These are phyloP conservation scores for Crocidura indochinensis DNA, from an alignment of 2,797 vertebrate species.

Conservation along the genomic window DNA sequence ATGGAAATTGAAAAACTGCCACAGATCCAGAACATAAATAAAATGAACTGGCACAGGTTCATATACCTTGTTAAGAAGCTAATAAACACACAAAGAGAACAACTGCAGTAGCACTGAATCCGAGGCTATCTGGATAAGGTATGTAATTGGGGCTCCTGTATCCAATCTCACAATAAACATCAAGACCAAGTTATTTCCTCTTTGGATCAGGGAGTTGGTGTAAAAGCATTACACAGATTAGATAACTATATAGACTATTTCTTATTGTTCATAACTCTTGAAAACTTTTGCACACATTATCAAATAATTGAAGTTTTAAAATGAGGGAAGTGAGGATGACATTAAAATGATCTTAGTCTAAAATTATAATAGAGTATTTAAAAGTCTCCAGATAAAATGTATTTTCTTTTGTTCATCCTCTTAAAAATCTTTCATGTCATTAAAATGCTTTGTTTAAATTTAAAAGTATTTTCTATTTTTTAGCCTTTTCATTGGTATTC, in stretches of 20 bases:
- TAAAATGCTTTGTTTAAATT: conserved; percentile 3
- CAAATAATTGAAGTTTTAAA: conserved; percentile 21
- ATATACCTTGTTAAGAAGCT: background rate
- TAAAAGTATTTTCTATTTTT: background rate
- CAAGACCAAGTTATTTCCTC: no score
- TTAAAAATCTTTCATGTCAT: background rate
- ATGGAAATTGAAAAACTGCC: background rate
- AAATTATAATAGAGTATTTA: background rate
- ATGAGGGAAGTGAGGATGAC: background rate
- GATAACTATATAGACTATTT: background rate
- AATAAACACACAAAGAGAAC: background rate
- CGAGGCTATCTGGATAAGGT: background rate
- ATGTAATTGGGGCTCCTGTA: background rate
- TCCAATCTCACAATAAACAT: background rate
- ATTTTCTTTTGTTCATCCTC: background rate
- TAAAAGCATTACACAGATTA: background rate
- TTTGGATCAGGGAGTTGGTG: background rate
- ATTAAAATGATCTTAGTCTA: conserved; percentile 11
- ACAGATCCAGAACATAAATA: background rate
- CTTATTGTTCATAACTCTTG: background rate
- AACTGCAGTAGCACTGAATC: background rate
- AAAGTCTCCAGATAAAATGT: background rate
- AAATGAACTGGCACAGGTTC: background rate
- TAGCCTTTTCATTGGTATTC: background rate
- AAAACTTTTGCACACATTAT: background rate